Percentiles rank a stretch among this genome's conserved stretches.
Evolutionary conservation across 1,140 invertebrate species (phyloP).

Genomic region (Gonioctena quinquepunctata): DNA sequence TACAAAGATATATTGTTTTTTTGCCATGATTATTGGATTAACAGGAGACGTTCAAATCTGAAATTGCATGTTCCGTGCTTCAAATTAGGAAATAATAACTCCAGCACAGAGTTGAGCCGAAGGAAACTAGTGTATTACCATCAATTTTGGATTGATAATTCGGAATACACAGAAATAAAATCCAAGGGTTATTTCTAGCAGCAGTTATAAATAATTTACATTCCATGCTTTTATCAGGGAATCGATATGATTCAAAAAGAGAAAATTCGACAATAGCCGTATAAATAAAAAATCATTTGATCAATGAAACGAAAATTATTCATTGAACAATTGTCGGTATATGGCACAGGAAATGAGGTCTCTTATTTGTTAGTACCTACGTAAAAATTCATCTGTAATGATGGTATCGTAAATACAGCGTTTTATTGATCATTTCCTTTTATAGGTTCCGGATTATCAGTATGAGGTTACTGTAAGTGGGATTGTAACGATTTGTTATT

Average conservation of each 20-base stretch:
- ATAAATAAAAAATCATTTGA: constrained; percentile 1
- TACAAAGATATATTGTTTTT: no score
- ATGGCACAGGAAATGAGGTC: background rate
- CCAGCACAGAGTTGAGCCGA: no score
- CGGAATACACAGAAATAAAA: no score
- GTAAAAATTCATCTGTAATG: background rate
- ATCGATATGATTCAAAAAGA: background rate
- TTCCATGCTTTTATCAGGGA: no score
- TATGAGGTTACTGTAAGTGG: background rate
- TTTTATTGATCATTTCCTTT: background rate
- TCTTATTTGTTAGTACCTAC: background rate
- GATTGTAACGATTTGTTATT: background rate
- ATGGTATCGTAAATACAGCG: background rate
- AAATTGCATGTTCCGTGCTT: no score
- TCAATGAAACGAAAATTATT: background rate
- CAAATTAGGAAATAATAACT: no score
- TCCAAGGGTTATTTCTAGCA: no score
- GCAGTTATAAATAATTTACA: no score
- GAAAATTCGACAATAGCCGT: background rate
- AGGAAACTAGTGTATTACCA: no score
- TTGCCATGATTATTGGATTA: no score
- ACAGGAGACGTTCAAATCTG: no score
- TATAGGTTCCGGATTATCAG: background rate
- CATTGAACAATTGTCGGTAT: background rate
- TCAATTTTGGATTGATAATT: no score